Percentiles rank a stretch among this genome's conserved stretches.
phyloP scores from a whole-genome alignment of 1,140 invertebrate genomes.

The Drosophila kohkoa region DNA sequence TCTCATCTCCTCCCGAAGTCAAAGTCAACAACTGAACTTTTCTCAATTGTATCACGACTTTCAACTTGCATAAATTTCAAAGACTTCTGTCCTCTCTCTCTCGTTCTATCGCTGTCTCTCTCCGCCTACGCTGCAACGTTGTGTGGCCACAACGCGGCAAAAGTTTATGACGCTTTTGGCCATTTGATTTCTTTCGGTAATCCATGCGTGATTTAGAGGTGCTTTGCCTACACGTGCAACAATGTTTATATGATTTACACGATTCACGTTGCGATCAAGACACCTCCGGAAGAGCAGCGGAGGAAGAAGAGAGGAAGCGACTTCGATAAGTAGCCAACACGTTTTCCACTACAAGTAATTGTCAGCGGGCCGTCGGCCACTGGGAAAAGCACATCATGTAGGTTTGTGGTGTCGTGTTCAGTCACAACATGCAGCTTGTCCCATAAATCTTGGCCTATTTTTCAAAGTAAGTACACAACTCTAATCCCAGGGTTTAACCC shows the following conservation, averaged over 20 bases:
- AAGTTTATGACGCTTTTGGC: constrained; percentile 48
- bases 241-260: constrained; percentile 66
- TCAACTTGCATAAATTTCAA: constrained; percentile 77
- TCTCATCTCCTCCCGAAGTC: background rate
- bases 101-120: no score
- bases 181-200: constrained; percentile 56
- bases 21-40: constrained; percentile 70
- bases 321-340: constrained; percentile 31
- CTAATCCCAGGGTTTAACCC: background rate
- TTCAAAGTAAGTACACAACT: constrained; percentile 2
- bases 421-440: constrained; percentile 18
- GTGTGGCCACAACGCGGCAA: constrained; percentile 26
- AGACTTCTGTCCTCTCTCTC: background rate
- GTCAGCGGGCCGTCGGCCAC: constrained; percentile 45
- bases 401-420: constrained; percentile 37
- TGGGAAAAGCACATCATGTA: constrained; percentile 44
- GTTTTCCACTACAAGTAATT: constrained; percentile 43
- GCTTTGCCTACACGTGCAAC: constrained; percentile 42
- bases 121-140: constrained; percentile 1
- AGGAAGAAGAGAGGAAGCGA: background rate
- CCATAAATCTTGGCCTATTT: constrained; percentile 36
- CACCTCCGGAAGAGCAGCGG: background rate
- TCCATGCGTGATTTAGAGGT: constrained; percentile 61
- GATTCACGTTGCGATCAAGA: constrained; percentile 45
- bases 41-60: constrained; percentile 77